These are phyloP conservation scores for Tenthredo amoena DNA, from an alignment of 2,888 invertebrate genomes.

Conservation along the genomic window DNA sequence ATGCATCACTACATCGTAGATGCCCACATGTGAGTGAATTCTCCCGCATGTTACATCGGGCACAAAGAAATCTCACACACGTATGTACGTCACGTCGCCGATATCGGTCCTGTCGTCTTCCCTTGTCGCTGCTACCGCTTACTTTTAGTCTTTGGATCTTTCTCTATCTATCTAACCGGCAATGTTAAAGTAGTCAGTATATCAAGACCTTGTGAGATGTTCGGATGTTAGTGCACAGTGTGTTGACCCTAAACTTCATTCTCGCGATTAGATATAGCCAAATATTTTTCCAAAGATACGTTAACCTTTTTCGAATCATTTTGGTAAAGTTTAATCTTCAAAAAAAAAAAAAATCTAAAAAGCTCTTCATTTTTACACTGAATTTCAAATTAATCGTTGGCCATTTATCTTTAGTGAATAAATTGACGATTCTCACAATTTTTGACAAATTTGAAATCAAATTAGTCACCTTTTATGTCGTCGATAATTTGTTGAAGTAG, in stretches of 20 bases:
- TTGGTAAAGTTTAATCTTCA: neutral
- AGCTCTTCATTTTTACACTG: neutral
- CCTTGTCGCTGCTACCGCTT: neutral
- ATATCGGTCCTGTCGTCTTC: neutral
- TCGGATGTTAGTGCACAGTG: slow-evolving; percentile 12
- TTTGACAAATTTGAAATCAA: neutral
- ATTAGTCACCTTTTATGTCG: neutral
- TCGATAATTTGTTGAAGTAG: neutral
- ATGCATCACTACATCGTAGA: neutral
- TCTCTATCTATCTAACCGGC: neutral
- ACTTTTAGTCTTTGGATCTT: neutral
- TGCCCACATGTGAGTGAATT: neutral
- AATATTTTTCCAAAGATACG: neutral
- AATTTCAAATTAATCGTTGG: neutral
- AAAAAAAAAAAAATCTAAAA: too few species aligned
- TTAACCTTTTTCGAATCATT: neutral
- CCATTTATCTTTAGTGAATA: neutral
- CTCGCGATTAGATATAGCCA: neutral
- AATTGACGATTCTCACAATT: neutral
- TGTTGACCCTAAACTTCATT: neutral
- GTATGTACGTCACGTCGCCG: neutral
- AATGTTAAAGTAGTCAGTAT: neutral
- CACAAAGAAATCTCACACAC: slow-evolving; percentile 13
- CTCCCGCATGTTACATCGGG: neutral
- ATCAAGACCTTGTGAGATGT: neutral